Evolutionary conservation across 1,140 invertebrate genomes (phyloP).

Genomic region (Phortica variegata): DNA sequence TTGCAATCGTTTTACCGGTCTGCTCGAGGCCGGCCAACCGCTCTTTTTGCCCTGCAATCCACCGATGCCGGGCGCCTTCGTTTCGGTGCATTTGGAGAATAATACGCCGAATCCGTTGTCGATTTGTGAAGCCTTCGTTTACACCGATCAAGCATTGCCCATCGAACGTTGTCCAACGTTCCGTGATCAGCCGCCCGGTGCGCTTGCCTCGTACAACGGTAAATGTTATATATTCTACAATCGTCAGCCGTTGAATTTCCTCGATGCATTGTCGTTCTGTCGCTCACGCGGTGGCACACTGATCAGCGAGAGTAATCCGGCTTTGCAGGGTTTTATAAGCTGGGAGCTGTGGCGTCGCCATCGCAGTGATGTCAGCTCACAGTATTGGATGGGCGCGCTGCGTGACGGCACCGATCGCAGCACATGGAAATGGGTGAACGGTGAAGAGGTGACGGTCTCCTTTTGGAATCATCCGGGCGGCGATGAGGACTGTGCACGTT

Average conservation of each 20-base stretch:
- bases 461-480: slow-evolving; percentile 89
- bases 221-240: slow-evolving; percentile 97
- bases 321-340: slow-evolving; percentile 89
- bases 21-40: slow-evolving; percentile 85
- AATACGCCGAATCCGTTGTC: slow-evolving; percentile 72
- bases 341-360: slow-evolving; percentile 92
- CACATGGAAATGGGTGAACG: slow-evolving; percentile 89
- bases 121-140: slow-evolving; percentile 94
- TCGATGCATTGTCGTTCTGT: slow-evolving; percentile 80
- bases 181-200: slow-evolving; percentile 86
- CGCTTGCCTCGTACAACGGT: slow-evolving; percentile 90
- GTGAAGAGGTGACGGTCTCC: slow-evolving; percentile 83
- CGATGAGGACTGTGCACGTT: slow-evolving; percentile 83
- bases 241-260: slow-evolving; percentile 78
- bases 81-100: slow-evolving; percentile 85
- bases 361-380: slow-evolving; percentile 84
- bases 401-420: slow-evolving; percentile 75
- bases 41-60: slow-evolving; percentile 91
- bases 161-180: slow-evolving; percentile 92
- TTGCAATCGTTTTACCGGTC: slow-evolving; percentile 86
- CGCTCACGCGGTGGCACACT: slow-evolving; percentile 76
- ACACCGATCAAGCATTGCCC: slow-evolving; percentile 90
- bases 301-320: slow-evolving; percentile 91
- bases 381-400: slow-evolving; percentile 93
- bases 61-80: slow-evolving; percentile 92